Evolutionary conservation across 2,797 vertebrate species (phyloP).

Genomic region (Syndactyla subalaris): DNA sequence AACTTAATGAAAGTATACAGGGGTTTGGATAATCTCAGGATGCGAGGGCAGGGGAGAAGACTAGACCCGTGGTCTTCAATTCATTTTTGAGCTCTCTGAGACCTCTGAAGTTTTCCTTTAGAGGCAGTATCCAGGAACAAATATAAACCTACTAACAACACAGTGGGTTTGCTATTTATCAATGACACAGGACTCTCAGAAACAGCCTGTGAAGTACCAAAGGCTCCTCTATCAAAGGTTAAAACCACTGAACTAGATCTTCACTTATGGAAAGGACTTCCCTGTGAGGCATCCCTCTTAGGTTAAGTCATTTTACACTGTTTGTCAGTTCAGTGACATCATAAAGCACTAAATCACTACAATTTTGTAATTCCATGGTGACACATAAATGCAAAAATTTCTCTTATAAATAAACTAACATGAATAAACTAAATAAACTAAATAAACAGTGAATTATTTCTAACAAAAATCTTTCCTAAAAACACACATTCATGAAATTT

Average conservation of each 20-base stretch:
- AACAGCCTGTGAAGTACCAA: background rate
- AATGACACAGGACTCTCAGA: background rate
- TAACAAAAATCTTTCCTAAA: background rate
- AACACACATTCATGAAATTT: background rate
- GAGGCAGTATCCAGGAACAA: background rate
- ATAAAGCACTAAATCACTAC: background rate
- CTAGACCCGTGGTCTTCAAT: background rate
- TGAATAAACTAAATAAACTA: background rate
- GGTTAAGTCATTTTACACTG: background rate
- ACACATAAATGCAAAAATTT: background rate
- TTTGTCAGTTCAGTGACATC: background rate
- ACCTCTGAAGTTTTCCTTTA: background rate
- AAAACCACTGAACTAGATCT: background rate
- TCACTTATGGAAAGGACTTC: background rate
- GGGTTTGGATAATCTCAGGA: accelerated
- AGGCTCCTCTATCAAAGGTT: background rate
- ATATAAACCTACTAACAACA: background rate
- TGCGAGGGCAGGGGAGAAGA: background rate
- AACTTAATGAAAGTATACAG: background rate
- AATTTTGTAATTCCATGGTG: background rate
- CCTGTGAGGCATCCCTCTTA: background rate
- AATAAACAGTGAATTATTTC: background rate
- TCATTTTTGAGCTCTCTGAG: background rate
- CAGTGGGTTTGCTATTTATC: background rate
- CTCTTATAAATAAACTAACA: background rate